phyloP scores from a whole-genome alignment of 2,797 vertebrate species.

The Garrulus glandarius region DNA sequence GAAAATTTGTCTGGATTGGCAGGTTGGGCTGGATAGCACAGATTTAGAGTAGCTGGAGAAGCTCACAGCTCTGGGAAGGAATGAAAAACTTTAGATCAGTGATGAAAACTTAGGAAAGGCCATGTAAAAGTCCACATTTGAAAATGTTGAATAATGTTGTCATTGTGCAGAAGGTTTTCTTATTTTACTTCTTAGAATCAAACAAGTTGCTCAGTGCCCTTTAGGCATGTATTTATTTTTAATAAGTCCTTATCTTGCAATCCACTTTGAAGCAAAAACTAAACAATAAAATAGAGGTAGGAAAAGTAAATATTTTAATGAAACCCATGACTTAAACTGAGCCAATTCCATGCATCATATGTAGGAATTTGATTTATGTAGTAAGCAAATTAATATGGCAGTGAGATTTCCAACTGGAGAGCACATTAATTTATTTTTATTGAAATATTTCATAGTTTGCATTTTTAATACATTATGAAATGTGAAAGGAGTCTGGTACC shows the following conservation, averaged over 20 bases:
- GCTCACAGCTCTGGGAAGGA: not conserved
- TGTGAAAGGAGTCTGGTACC: constrained; percentile 38
- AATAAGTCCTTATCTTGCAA: not conserved
- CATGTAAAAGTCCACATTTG: not conserved
- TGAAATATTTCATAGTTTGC: constrained; percentile 43
- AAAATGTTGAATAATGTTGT: not conserved
- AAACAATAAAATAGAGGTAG: not conserved
- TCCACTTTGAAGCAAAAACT: not conserved
- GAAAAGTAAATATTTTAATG: constrained; percentile 17
- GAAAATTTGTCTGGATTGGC: not conserved
- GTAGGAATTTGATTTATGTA: constrained; percentile 13
- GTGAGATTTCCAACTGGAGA: constrained; percentile 60
- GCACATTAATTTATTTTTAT: constrained; percentile 61
- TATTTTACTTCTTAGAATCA: not conserved
- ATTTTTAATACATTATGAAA: constrained; percentile 57
- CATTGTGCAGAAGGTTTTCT: not conserved
- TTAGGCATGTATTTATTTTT: not conserved
- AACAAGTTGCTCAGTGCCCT: not conserved
- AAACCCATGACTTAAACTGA: constrained; percentile 20
- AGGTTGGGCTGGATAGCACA: not conserved
- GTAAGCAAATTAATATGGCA: constrained; percentile 59
- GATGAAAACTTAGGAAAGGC: not conserved
- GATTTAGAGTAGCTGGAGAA: not conserved
- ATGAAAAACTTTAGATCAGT: not conserved
- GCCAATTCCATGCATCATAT: not conserved